phyloP scores from a whole-genome alignment of 2,888 invertebrate genomes.

The Heliconius ethilla region DNA sequence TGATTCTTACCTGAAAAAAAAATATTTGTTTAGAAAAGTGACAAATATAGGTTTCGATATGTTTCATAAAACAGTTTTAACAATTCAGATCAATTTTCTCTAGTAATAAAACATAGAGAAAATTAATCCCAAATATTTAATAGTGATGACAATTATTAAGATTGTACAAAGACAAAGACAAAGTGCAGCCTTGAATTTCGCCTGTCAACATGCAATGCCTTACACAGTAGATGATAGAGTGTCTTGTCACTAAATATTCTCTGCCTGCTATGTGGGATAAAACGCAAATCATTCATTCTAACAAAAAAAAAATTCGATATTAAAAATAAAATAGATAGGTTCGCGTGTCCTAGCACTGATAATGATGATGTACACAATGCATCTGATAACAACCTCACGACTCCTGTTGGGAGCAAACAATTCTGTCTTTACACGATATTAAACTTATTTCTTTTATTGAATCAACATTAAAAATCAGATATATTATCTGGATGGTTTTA shows the following conservation, averaged over 20 bases:
- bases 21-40: neutral
- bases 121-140: too few relatives aligned
- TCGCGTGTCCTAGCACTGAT: slow-evolving; percentile 43
- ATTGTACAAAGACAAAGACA: neutral
- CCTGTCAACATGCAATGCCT: neutral
- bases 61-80: too few relatives aligned
- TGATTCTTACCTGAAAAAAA: neutral
- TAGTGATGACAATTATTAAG: too few relatives aligned
- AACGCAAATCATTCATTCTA: too few relatives aligned
- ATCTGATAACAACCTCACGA: slow-evolving; percentile 44
- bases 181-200: neutral
- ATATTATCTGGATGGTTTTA: slow-evolving; percentile 46
- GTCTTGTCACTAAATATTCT: too few relatives aligned
- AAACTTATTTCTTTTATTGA: slow-evolving; percentile 46
- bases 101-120: too few relatives aligned
- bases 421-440: slow-evolving; percentile 44
- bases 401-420: slow-evolving; percentile 42
- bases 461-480: slow-evolving; percentile 47
- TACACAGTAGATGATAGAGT: too few relatives aligned
- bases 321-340: slow-evolving; percentile 23
- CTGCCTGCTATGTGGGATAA: too few relatives aligned
- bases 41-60: neutral
- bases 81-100: too few relatives aligned
- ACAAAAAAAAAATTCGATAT: neutral
- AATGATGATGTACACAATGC: slow-evolving; percentile 45